A percentile compares a stretch with the other conserved stretches of the same genome.
Conservation (phyloP, 1,140 invertebrate species). For the Drosophila tsacasi region DNA sequence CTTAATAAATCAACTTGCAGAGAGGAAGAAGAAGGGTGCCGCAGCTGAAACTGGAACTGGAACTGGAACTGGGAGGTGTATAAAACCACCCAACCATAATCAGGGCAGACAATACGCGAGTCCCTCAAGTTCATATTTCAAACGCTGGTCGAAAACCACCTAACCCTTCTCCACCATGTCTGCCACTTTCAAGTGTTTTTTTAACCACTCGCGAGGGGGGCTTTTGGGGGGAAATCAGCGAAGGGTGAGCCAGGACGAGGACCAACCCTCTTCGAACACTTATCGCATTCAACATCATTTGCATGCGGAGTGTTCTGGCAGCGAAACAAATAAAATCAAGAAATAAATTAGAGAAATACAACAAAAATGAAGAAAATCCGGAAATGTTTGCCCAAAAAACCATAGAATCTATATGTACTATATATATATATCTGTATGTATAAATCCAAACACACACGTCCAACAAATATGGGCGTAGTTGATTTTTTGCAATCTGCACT, state of each 20-base stretch:
- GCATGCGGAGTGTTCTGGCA: conserved; percentile 65
- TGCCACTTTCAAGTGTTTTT: conserved; percentile 73
- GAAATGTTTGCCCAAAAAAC: conserved; percentile 55
- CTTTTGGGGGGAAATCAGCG: not conserved
- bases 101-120: conserved; percentile 72
- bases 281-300: conserved; percentile 82
- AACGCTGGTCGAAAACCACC: conserved; percentile 32
- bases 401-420: conserved; percentile 23
- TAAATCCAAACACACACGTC: conserved; percentile 4
- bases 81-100: conserved; percentile 44
- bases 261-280: conserved; percentile 78
- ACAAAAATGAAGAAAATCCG: conserved; percentile 46
- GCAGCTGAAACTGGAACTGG: not conserved
- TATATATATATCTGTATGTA: not conserved
- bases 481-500: conserved; percentile 83
- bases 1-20: conserved; percentile 66
- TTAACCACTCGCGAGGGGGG: not conserved
- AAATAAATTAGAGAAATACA: conserved; percentile 82
- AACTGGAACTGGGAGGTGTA: not conserved
- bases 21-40: conserved; percentile 10
- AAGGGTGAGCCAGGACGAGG: not conserved
- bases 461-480: conserved; percentile 69
- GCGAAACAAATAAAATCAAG: conserved; percentile 80
- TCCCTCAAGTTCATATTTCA: conserved; percentile 80
- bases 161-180: conserved; percentile 43